Evolutionary conservation across 1,140 invertebrate species (phyloP).

Genomic region (Cryptotermes secundus): DNA sequence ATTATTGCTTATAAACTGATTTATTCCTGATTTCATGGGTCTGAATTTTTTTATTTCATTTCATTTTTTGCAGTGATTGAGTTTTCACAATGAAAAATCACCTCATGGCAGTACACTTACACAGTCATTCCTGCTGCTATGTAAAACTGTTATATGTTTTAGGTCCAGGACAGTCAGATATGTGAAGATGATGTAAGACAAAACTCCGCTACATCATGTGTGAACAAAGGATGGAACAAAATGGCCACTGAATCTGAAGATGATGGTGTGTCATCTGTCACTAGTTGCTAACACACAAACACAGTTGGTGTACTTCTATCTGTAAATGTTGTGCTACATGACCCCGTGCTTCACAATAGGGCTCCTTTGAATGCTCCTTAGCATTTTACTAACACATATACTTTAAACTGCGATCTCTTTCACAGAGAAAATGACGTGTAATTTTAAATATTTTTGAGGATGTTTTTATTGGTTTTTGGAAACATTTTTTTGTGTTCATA

Average conservation of each 20-base stretch:
- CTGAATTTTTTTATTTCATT: not conserved
- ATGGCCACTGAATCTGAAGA: not conserved
- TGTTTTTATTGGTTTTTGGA: not conserved
- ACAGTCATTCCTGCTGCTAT: not conserved
- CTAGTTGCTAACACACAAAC: not conserved
- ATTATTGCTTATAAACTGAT: not conserved
- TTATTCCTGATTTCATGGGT: not conserved
- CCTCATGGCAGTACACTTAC: not conserved
- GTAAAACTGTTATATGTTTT: not conserved
- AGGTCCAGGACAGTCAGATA: conserved; percentile 6
- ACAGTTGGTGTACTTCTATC: not conserved
- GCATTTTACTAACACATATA: not conserved
- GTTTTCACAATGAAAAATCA: not conserved
- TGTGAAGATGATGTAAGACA: not conserved
- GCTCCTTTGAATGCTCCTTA: not conserved
- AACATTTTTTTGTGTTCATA: not conserved
- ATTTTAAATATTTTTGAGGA: not conserved
- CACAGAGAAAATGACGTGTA: not conserved
- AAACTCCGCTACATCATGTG: not conserved
- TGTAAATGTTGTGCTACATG: not conserved
- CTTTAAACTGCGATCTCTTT: not conserved
- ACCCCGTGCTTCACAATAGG: not conserved
- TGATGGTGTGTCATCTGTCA: not conserved
- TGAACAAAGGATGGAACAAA: not conserved
- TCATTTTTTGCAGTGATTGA: not conserved